These are phyloP conservation scores for Leguminivora glycinivorella DNA, from an alignment of 1,140 invertebrate genomes.

Conservation along the genomic window DNA sequence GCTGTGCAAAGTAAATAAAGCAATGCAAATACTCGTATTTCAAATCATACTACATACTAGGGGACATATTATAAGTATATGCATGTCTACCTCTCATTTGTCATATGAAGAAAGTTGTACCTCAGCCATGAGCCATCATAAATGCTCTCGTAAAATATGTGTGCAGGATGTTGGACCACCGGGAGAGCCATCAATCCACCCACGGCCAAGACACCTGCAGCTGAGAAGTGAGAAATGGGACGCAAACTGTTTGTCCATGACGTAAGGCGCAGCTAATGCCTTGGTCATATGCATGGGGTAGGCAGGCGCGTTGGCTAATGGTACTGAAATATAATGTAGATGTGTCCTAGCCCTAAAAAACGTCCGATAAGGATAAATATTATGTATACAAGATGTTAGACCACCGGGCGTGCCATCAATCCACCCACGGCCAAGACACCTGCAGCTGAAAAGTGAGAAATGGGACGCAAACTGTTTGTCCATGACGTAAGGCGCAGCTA, in stretches of 20 bases:
- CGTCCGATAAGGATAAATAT: too few relatives aligned
- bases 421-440: background rate
- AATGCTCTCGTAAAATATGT: background rate
- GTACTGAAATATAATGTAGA: too few relatives aligned
- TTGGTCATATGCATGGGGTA: too few relatives aligned
- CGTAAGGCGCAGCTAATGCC: too few relatives aligned
- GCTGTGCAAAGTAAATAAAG: too few relatives aligned
- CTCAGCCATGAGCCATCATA: background rate
- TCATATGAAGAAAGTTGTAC: background rate
- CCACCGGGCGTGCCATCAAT: conserved; percentile 8
- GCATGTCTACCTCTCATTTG: too few relatives aligned
- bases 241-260: background rate
- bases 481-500: background rate
- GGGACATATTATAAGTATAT: too few relatives aligned
- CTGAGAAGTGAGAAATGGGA: background rate
- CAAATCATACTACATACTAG: too few relatives aligned
- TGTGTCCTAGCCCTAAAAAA: too few relatives aligned
- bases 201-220: background rate
- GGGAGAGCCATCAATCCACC: background rate
- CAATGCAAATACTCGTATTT: too few relatives aligned
- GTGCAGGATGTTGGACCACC: background rate
- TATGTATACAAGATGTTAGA: background rate
- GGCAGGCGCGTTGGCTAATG: too few relatives aligned
- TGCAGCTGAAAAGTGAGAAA: background rate
- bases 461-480: background rate